Conservation (phyloP, 2,113 vertebrate genomes). For the Microcebus jonahi region DNA sequence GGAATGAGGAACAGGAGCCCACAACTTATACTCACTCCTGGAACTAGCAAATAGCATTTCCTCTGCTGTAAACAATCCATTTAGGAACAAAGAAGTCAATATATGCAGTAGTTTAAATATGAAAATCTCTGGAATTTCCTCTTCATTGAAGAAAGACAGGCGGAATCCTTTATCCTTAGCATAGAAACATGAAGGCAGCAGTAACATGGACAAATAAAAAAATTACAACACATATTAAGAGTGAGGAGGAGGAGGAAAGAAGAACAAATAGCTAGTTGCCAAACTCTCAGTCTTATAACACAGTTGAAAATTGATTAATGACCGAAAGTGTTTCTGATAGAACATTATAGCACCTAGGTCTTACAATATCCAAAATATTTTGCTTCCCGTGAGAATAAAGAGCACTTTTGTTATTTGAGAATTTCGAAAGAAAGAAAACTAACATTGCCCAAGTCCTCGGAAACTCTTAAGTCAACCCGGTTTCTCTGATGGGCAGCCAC, state of each 20-base stretch:
- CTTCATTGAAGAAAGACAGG: conserved; percentile 26
- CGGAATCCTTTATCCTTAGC: not conserved
- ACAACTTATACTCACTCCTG: not conserved
- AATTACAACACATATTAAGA: not conserved
- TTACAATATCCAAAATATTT: not conserved
- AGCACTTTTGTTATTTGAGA: not conserved
- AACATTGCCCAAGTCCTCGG: not conserved
- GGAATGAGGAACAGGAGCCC: not conserved
- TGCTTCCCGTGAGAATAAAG: conserved; percentile 33
- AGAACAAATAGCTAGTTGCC: not conserved
- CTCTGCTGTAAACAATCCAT: conserved; percentile 51
- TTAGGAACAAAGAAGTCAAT: conserved; percentile 50
- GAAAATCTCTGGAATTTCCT: conserved; percentile 71
- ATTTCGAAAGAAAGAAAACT: conserved; percentile 20
- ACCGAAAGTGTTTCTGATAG: not conserved
- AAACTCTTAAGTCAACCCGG: conserved; percentile 41
- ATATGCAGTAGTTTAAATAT: not conserved
- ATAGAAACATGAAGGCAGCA: not conserved
- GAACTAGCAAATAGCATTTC: conserved; percentile 51
- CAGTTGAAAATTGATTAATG: not conserved
- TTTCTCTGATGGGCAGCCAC: not conserved
- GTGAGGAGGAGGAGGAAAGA: not conserved
- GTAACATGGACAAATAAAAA: not conserved
- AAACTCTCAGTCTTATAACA: not conserved
- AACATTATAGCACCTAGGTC: not conserved